Base-by-base conservation (phyloP, 2,888 invertebrate genomes). In the Nomada fucata region DNA sequence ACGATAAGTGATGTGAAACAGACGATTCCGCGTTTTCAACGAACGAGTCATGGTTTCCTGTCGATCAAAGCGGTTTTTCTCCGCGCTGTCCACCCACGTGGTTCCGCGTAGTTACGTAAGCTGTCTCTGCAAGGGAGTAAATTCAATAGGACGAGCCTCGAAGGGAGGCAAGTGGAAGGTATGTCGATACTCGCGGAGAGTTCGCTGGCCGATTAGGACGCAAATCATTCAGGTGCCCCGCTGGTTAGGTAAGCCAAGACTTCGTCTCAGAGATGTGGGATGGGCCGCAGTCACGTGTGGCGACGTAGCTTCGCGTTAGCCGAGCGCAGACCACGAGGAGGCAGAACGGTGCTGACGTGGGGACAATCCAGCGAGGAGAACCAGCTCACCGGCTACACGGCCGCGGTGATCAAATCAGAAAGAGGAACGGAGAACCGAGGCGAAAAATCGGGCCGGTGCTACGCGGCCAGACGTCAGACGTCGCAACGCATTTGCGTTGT, bases 241-340 rank as follows among this genome's bases (percentile, higher is more conserved):
- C 82, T 86, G 87, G 86, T 85, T 87, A 89, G 89, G 86, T 87
- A 89, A 90, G 86, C 83, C 76, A 83, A 83, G 86, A 84, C 83
- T 78, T 76, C 61, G 64, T 80, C 68, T 13, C 23, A 63, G 74
- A 63, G 82, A 81, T 84, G 86, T 89, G 92, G 92, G 91, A 92
- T 91, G 91, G 91, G 92, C 92, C 88, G 89, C 91, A 92, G 91
- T 92, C 92, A 92, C 92, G 92, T 92, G 92, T 92, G 88, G 85
- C 89, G 86, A 91, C 88, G 91, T 90, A 90, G 89, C 85, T 90
- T 92, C 90, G 90, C 89, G 91, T 91, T 92, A 92, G 87, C 73
- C 82, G 79, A 74, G 60, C 69, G 70, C 59, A 29, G 83, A 83
- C 83, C 76, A 85, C 68, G 88, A 79, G 78, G 82, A 87, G 84